A percentile compares a stretch with the other conserved stretches of the same genome.
Evolutionary conservation across 1,140 invertebrate genomes (phyloP).

Genomic region (Drosophila biarmipes): DNA sequence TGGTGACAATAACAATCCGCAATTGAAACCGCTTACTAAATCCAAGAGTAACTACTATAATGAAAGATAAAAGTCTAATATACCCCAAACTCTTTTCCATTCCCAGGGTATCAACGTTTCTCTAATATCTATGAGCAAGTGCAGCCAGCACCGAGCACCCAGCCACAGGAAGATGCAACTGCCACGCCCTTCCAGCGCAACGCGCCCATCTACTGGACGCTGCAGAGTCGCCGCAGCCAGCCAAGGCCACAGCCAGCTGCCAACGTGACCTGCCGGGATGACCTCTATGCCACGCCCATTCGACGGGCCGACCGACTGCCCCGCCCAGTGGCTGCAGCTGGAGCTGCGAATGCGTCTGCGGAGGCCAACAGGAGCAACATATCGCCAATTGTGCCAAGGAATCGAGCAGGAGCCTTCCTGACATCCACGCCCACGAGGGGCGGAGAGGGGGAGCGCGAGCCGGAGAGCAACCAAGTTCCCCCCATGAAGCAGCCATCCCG

Average conservation of each 20-base stretch:
- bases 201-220: slow-evolving; percentile 84
- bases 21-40: slow-evolving; percentile 45
- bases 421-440: slow-evolving; percentile 85
- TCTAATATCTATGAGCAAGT: slow-evolving; percentile 83
- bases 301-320: slow-evolving; percentile 73
- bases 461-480: slow-evolving; percentile 42
- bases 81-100: not conserved
- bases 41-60: slow-evolving; percentile 1
- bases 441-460: slow-evolving; percentile 6
- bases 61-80: not conserved
- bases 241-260: slow-evolving; percentile 40
- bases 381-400: slow-evolving; percentile 88
- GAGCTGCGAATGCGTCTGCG: not conserved
- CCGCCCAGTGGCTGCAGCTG: slow-evolving; percentile 49
- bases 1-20: slow-evolving; percentile 29
- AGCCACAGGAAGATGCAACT: slow-evolving; percentile 37
- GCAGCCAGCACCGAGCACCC: slow-evolving; percentile 57
- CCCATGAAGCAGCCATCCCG: slow-evolving; percentile 74
- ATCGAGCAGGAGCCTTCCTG: slow-evolving; percentile 84
- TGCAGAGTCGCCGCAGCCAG: slow-evolving; percentile 78
- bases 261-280: slow-evolving; percentile 70
- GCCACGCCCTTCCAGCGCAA: slow-evolving; percentile 77
- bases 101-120: slow-evolving; percentile 83
- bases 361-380: slow-evolving; percentile 82
- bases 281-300: slow-evolving; percentile 83